Base-by-base conservation (phyloP, 1,140 invertebrate species). In the Parasteatoda tepidariorum region DNA sequence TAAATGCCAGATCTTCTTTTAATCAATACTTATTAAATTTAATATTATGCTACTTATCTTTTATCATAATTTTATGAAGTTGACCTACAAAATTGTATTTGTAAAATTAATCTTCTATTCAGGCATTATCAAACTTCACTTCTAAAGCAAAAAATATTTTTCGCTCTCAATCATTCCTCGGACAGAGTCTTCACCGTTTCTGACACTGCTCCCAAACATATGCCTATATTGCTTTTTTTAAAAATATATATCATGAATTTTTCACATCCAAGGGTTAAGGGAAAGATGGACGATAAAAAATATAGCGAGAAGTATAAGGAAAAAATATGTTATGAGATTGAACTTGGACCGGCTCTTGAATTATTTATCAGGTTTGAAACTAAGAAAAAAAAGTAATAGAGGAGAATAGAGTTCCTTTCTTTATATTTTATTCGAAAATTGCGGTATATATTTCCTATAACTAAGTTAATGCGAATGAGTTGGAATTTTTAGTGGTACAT, bases 261-360 rank as follows among this genome's bases (percentile, higher is more conserved):
- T 78, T 78, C 74, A 78, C 33, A 78, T n/a, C 34, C 31, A 48
- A 22, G 33, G 33, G 41, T 79, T 59, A 79, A 34, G 24, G n/a
- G 9, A 9, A 48, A 48, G 38, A 48, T 9, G 18, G 18, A 13
- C 38, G 38, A 30, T 30, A 18, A 33, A 9, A 64, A 15, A 31
- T 9, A 57, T 28, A 59, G 28, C 57, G 64, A 6, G 31, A 1
- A 31, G 9, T 13, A 15, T 26, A 28, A 68, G n/a, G n/a, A 79
- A 79, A 79, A 68, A 79, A 18, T 28, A 15, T 59, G 76, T 66
- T 48, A 68, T 64, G 64, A 76, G 61, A 76, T 66, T 79, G 76
- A 68, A 79, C 62, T 57, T 31, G 41, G 64, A 33, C 59, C 26
- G 31, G 30, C 38, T 78, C 7, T 78, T 78, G 74, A 78, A 66